Evolutionary conservation across 2,113 vertebrate species (phyloP).

Genomic region (Phocoena sinus): DNA sequence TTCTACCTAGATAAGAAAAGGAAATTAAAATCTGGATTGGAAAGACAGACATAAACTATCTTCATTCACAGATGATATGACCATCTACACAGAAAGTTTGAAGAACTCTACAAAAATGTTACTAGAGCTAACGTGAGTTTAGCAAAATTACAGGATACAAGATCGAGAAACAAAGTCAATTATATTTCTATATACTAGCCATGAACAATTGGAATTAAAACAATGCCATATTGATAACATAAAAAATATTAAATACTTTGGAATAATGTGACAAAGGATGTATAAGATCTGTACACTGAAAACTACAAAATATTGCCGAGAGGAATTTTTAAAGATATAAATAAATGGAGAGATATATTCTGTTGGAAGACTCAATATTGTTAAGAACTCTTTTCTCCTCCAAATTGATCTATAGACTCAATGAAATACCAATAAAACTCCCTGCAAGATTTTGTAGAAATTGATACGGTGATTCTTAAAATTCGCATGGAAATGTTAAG

Average conservation of each 20-base stretch:
- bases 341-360: not conserved
- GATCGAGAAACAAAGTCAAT: not conserved
- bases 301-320: not conserved
- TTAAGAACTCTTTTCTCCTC: not conserved
- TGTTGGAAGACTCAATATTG: not conserved
- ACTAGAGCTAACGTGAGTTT: not conserved
- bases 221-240: not conserved
- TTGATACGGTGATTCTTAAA: not conserved
- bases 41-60: not conserved
- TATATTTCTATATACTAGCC: not conserved
- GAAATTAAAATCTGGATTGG: not conserved
- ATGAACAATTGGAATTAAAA: not conserved
- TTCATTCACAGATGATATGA: not conserved
- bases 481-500: not conserved
- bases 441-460: not conserved
- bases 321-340: not conserved
- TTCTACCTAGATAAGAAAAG: not conserved
- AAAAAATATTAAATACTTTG: not conserved
- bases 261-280: not conserved
- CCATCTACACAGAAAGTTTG: not conserved
- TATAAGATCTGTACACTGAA: not conserved
- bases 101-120: not conserved
- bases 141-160: not conserved
- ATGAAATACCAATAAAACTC: not conserved
- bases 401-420: not conserved